These are phyloP conservation scores for Xiphias gladius DNA, from an alignment of 2,113 vertebrate species.

Conservation along the genomic window DNA sequence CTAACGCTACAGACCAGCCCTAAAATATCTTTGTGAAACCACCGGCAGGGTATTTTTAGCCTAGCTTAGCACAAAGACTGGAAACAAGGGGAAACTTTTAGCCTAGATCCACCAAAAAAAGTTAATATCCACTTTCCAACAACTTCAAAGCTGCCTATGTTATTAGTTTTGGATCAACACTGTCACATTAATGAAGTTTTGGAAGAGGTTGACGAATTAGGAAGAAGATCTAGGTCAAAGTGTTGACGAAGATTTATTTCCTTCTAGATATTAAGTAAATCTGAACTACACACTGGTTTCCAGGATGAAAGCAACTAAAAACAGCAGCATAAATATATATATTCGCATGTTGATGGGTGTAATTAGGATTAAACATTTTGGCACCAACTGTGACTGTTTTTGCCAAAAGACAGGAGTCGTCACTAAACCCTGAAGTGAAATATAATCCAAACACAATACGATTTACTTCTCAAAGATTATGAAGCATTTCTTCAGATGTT, in stretches of 20 bases:
- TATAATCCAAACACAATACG: conserved; percentile 35
- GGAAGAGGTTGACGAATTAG: conserved; percentile 18
- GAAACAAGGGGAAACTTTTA: conserved; percentile 20
- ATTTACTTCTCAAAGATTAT: conserved; percentile 31
- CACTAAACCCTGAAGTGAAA: conserved; percentile 45
- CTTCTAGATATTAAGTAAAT: background rate
- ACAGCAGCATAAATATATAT: background rate
- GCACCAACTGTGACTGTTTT: conserved; percentile 20
- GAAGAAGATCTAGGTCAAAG: conserved; percentile 30
- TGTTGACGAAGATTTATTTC: conserved; percentile 1
- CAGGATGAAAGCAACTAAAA: background rate
- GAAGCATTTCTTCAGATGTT: background rate
- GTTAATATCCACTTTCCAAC: background rate
- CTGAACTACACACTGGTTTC: background rate
- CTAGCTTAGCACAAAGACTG: background rate
- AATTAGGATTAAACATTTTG: conserved; percentile 54
- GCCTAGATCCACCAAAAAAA: conserved; percentile 10
- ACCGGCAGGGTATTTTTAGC: background rate
- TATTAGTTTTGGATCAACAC: no score
- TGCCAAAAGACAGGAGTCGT: conserved; percentile 43
- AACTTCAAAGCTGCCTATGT: background rate
- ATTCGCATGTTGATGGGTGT: background rate
- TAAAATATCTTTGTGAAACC: no score
- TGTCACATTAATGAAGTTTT: conserved; percentile 19
- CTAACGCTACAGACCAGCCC: no score